Conservation (phyloP, 2,888 invertebrate species). For the Dyspetes luteomarginatus region DNA sequence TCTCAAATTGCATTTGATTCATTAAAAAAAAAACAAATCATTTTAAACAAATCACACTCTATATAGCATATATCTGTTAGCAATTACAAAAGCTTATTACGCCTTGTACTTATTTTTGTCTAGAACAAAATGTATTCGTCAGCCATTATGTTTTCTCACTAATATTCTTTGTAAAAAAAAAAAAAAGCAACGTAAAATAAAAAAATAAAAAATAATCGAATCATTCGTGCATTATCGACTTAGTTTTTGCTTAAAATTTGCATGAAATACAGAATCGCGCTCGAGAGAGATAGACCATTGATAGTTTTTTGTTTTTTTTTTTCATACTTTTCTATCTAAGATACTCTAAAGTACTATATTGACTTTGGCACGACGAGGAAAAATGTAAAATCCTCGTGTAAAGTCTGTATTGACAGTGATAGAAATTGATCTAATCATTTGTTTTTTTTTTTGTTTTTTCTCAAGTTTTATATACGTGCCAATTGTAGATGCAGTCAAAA, state of each 20-base stretch:
- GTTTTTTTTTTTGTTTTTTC: conserved; percentile 19
- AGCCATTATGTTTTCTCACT: not conserved
- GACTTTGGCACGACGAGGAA: conserved; percentile 54
- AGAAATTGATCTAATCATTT: conserved; percentile 55
- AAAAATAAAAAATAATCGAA: not conserved
- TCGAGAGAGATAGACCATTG: conserved; percentile 50
- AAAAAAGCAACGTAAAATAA: not conserved
- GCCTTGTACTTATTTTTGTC: not conserved
- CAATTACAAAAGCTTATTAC: conserved; percentile 22
- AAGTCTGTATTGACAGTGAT: conserved; percentile 53
- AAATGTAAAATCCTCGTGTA: conserved; percentile 46
- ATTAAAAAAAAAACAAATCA: not conserved
- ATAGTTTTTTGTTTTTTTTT: conserved; percentile 7
- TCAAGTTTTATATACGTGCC: conserved; percentile 56
- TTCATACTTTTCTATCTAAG: conserved; percentile 46
- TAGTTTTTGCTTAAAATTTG: not conserved
- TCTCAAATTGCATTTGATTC: not conserved
- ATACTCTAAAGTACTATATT: conserved; percentile 55
- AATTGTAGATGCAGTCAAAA: conserved; percentile 65
- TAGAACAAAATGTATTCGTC: not conserved
- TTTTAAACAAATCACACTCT: not conserved
- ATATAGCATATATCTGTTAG: not conserved
- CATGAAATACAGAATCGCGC: conserved; percentile 36
- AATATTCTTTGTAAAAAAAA: not conserved
- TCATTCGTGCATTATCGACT: conserved; percentile 3